Conservation (phyloP, 2,113 vertebrate species). For the Otolemur garnettii region DNA sequence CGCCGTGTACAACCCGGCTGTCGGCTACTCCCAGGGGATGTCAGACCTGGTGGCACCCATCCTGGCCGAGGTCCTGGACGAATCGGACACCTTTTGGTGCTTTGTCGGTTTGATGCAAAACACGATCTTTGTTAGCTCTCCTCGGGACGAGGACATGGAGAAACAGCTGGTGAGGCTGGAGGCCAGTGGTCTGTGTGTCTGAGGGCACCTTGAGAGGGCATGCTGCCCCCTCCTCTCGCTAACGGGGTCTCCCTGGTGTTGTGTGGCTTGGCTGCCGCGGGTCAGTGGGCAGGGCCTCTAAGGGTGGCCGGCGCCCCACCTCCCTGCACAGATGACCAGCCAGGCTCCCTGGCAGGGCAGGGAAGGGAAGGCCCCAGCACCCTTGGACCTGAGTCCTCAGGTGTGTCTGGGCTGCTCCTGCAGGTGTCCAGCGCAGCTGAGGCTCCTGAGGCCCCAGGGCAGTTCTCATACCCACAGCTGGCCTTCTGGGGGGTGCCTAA, state of each 20-base stretch:
- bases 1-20: conserved; percentile 94
- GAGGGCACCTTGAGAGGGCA: rapidly evolving
- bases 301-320: too few relatives aligned
- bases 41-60: conserved; percentile 97
- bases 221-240: background rate
- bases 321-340: background rate
- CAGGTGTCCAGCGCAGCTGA: too few relatives aligned
- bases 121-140: conserved; percentile 98
- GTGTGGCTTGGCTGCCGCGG: rapidly evolving
- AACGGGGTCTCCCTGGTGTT: background rate
- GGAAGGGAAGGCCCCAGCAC: too few relatives aligned
- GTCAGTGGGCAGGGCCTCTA: background rate
- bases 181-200: background rate
- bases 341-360: background rate
- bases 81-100: conserved; percentile 99
- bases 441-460: background rate
- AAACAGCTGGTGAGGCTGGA: conserved; percentile 94
- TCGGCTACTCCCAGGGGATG: conserved; percentile 99
- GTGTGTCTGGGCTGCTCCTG: background rate
- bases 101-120: conserved; percentile 99
- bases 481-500: background rate
- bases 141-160: conserved; percentile 98
- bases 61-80: conserved; percentile 96
- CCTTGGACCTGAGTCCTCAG: background rate
- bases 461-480: background rate